Evolutionary conservation across 2,797 vertebrate species (phyloP).

Genomic region (Cossypha heuglini): DNA sequence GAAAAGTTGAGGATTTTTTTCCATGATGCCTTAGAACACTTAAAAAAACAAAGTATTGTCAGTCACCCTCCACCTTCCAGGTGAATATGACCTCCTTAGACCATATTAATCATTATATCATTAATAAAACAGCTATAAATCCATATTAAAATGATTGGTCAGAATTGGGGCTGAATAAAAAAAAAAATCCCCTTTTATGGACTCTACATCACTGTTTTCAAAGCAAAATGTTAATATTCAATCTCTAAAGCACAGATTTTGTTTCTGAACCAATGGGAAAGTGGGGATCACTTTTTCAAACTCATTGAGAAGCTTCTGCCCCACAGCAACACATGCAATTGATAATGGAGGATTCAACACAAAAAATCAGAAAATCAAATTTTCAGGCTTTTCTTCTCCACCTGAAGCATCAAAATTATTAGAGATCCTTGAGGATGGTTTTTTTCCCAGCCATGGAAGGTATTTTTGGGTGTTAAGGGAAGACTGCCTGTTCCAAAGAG

Average conservation of each 20-base stretch:
- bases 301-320: not conserved
- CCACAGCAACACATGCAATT: rapidly evolving
- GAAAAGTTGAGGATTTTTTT: not conserved
- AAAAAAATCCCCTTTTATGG: not conserved
- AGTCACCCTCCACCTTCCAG: not conserved
- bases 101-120: no score
- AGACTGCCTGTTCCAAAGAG: not conserved
- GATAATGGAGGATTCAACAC: rapidly evolving
- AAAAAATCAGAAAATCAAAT: not conserved
- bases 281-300: not conserved
- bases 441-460: not conserved
- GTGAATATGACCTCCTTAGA: not conserved
- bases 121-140: not conserved
- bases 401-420: not conserved
- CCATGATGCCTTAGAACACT: not conserved
- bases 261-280: not conserved
- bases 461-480: not conserved
- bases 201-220: rapidly evolving
- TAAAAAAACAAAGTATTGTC: not conserved
- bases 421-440: not conserved
- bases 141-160: not conserved
- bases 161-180: not conserved
- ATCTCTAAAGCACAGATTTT: not conserved
- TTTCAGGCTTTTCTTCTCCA: not conserved
- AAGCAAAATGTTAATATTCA: not conserved